A percentile compares a stretch with the other conserved stretches of the same genome.
These are phyloP conservation scores for Helicorthomorpha holstii DNA, from an alignment of 1,140 invertebrate genomes.

Conservation along the genomic window DNA sequence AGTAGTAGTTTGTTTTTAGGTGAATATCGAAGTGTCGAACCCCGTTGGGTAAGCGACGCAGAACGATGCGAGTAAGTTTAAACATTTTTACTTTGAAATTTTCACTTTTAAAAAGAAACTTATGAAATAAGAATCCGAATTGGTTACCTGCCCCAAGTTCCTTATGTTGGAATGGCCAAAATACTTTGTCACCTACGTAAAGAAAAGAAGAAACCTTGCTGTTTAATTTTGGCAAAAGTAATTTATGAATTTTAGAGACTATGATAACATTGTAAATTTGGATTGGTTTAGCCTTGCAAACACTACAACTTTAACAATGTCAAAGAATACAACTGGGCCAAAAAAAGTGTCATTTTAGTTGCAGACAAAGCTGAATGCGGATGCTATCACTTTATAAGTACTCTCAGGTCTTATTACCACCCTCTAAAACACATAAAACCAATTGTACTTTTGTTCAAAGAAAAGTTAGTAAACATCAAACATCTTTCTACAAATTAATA, in stretches of 20 bases:
- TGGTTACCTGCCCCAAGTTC: not conserved
- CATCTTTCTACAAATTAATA: not conserved
- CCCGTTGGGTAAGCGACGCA: not conserved
- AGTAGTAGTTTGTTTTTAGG: not conserved
- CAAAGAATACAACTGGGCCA: not conserved
- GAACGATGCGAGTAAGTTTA: not conserved
- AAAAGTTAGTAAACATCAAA: not conserved
- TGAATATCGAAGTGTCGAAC: not conserved
- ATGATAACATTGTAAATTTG: not conserved
- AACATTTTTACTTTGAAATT: not conserved
- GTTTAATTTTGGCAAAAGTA: not conserved
- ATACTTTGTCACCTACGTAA: not conserved
- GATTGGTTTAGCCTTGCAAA: not conserved
- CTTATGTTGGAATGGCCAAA: not conserved
- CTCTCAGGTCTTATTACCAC: not conserved
- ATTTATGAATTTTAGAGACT: not conserved
- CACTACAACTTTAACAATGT: not conserved
- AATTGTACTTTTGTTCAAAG: not conserved
- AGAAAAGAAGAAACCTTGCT: not conserved
- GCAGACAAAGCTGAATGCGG: not conserved
- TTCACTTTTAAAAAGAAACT: not conserved
- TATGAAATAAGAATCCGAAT: not conserved
- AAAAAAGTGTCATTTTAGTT: not conserved
- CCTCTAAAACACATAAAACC: not conserved
- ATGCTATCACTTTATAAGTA: not conserved